These are phyloP conservation scores for Corella eumyota DNA, from an alignment of 23 tunicate species.

Conservation along the genomic window DNA sequence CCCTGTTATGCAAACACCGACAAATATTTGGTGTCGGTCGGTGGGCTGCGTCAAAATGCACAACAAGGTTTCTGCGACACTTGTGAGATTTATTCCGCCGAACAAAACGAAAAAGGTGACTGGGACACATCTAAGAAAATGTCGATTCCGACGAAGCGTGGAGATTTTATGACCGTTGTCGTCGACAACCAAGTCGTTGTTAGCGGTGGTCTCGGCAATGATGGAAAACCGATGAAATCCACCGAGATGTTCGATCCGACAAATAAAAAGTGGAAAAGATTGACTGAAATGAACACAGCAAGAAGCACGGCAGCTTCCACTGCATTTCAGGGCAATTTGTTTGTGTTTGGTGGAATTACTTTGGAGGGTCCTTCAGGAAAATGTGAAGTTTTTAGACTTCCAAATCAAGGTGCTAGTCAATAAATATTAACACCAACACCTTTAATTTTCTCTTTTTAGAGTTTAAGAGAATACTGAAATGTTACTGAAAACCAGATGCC, in stretches of 20 bases:
- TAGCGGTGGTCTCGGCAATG: slow-evolving; percentile 79
- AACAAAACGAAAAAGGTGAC: slow-evolving; percentile 61
- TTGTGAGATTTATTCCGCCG: slow-evolving; percentile 55
- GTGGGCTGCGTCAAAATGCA: slow-evolving; percentile 62
- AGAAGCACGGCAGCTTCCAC: slow-evolving; percentile 40
- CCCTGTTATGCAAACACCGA: slow-evolving; percentile 76
- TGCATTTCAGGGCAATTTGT: slow-evolving; percentile 39
- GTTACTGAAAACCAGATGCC: no score
- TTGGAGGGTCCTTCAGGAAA: slow-evolving; percentile 53
- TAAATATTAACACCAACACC: no score
- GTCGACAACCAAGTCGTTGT: slow-evolving; percentile 70
- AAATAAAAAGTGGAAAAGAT: slow-evolving; percentile 82
- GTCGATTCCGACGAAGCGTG: slow-evolving; percentile 82
- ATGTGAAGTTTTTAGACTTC: slow-evolving; percentile 36
- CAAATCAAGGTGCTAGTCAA: no score
- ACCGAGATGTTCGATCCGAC: slow-evolving; percentile 69
- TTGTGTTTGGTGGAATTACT: slow-evolving; percentile 57
- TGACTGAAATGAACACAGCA: slow-evolving; percentile 42
- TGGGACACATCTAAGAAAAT: slow-evolving; percentile 58
- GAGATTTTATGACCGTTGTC: slow-evolving; percentile 52
- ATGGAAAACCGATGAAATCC: slow-evolving; percentile 62
- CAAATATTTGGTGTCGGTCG: slow-evolving; percentile 48
- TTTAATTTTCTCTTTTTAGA: no score
- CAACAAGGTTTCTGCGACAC: slow-evolving; percentile 83
- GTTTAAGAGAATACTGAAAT: no score